phyloP scores from a whole-genome alignment of 2,797 vertebrate genomes.

The Melanotaenia maccullochi region DNA sequence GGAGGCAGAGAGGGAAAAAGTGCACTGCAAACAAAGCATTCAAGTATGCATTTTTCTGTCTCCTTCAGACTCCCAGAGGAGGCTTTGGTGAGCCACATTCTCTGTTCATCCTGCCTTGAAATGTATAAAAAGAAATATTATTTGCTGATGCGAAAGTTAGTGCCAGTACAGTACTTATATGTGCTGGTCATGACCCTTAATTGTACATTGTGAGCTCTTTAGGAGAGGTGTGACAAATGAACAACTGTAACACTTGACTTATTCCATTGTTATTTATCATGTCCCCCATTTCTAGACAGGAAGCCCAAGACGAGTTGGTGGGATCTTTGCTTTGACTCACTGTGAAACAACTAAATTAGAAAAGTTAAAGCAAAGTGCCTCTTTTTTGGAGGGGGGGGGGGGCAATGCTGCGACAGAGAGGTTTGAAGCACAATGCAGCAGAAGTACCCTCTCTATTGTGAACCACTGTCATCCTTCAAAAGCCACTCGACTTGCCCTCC shows the following conservation, averaged over 20 bases:
- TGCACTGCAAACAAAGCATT: constrained; percentile 72
- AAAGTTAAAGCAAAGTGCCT: constrained; percentile 73
- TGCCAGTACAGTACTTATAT: constrained; percentile 11
- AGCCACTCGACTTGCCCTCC: constrained; percentile 79
- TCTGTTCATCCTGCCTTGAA: constrained; percentile 30
- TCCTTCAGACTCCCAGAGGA: constrained; percentile 43
- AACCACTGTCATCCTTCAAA: constrained; percentile 83
- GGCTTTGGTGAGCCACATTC: constrained; percentile 46
- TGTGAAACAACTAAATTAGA: constrained; percentile 64
- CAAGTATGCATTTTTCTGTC: constrained; percentile 68
- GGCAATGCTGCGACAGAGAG: constrained; percentile 30
- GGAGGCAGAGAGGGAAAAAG: constrained; percentile 61
- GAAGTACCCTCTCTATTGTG: constrained; percentile 80
- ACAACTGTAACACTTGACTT: constrained; percentile 36
- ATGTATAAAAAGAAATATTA: constrained; percentile 45
- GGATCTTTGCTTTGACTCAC: constrained; percentile 75
- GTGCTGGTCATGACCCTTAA: constrained; percentile 28
- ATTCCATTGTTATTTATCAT: constrained; percentile 67
- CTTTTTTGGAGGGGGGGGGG: constrained; percentile 23
- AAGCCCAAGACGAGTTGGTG: constrained; percentile 63
- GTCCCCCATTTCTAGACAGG: constrained; percentile 68
- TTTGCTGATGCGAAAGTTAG: constrained; percentile 15
- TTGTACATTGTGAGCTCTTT: constrained; percentile 23
- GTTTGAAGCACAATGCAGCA: constrained; percentile 68
- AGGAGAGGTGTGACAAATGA: constrained; percentile 46